These are phyloP conservation scores for Melopsittacus undulatus DNA, from an alignment of 2,797 vertebrate species.

Conservation along the genomic window DNA sequence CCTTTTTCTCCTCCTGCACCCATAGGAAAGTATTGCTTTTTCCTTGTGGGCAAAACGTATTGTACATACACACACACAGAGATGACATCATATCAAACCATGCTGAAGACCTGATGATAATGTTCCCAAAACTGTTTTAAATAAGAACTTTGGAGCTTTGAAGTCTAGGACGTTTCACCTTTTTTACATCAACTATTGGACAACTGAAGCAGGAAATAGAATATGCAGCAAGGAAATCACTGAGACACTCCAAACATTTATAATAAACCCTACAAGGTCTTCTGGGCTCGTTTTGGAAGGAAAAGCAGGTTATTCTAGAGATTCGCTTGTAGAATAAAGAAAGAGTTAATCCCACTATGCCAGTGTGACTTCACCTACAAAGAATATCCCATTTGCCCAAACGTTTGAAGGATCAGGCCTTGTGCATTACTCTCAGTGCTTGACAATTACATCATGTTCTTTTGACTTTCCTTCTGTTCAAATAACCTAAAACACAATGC, in stretches of 20 bases:
- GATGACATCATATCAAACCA: neutral
- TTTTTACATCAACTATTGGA: neutral
- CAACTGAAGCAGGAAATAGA: neutral
- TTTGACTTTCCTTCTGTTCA: constrained; percentile 54
- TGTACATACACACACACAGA: neutral
- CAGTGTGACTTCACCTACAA: neutral
- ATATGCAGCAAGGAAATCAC: neutral
- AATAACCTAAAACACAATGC: constrained; percentile 57
- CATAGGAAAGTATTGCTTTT: neutral
- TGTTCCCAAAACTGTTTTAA: neutral
- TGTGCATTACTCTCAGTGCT: neutral
- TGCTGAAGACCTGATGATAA: neutral
- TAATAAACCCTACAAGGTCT: neutral
- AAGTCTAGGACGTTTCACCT: neutral
- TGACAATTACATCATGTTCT: constrained; percentile 34
- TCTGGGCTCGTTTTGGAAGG: neutral
- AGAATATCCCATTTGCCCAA: neutral
- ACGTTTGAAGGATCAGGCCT: neutral
- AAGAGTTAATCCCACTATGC: neutral
- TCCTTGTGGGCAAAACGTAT: neutral
- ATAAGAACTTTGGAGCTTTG: neutral
- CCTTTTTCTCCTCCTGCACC: neutral
- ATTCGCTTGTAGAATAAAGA: neutral
- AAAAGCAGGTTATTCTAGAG: neutral
- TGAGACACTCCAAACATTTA: neutral